Evolutionary conservation across 1,140 invertebrate genomes (phyloP), one percentile per base, ranked within the genome.

Genomic region (Fopius arisanus): DNA sequence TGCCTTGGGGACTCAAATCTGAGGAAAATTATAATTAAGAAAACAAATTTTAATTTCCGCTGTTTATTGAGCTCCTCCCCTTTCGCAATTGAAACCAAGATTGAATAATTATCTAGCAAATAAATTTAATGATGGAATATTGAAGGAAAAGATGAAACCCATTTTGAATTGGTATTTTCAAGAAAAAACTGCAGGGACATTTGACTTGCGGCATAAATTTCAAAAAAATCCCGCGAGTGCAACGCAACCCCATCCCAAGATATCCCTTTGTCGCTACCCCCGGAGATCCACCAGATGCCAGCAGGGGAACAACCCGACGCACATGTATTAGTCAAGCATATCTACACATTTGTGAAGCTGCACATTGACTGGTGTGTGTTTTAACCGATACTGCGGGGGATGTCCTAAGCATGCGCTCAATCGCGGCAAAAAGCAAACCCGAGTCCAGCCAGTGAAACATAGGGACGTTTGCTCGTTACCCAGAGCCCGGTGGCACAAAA

Each of bases 321-420:
- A 43, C 26, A 19, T 67, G n/a, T 74, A 67, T 66, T 69, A 29
- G 65, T 74, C 51, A 14, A 67, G 9, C 12, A 23, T 66, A 62
- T 29, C 10, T 23, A 14, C 71, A 62, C 41, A 70, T 67, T 43
- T 67, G 70, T 62, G 48, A 66, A 23, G 41, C n/a, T 67, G 33
- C 43, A 67, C 12, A 63, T 59, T 19, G 41, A 48, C 23, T 12
- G 43, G 73, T 74, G 37, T 73, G 40, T 66, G 19, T 66, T 48
- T 19, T 7, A 80, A 78, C 78, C 78, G 77, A 81, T 80, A 81
- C 59, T 75, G 79, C 76, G 77, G 68, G 72, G 75, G 74, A 74
- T 62, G 48, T 7, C 37, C 28, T 23, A 77, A 43, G 69, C 75
- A 77, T 77, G 75, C 75, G 75, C 75, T 43, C 67, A 16, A 31